phyloP scores from a whole-genome alignment of 2,888 invertebrate species.

The Pocota personata region DNA sequence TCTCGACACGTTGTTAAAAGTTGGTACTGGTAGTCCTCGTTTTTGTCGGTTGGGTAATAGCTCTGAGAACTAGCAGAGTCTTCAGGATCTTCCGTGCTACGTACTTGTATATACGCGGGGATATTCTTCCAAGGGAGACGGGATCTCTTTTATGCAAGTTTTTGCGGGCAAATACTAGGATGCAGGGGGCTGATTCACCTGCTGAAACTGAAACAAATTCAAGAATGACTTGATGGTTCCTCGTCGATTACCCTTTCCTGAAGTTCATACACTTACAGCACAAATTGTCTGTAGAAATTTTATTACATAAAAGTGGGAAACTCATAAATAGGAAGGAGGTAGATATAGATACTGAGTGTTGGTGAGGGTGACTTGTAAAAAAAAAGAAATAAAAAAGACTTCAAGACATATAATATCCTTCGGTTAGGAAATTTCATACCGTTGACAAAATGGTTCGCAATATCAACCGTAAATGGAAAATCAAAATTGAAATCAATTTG shows the following conservation, averaged over 20 bases:
- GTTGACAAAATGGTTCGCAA: slow-evolving; percentile 66
- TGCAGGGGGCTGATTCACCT: slow-evolving; percentile 5
- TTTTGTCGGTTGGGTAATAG: neutral
- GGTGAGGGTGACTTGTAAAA: neutral
- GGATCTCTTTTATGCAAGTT: slow-evolving; percentile 31
- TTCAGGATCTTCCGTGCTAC: neutral
- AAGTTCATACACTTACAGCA: slow-evolving; percentile 3
- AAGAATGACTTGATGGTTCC: slow-evolving; percentile 21
- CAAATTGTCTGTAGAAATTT: slow-evolving; percentile 63
- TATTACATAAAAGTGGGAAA: slow-evolving; percentile 53
- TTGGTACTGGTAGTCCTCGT: neutral
- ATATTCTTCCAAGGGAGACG: slow-evolving; percentile 10
- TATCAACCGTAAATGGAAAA: slow-evolving; percentile 68
- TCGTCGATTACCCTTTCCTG: slow-evolving; percentile 61
- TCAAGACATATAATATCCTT: slow-evolving; percentile 29
- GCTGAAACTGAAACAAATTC: neutral
- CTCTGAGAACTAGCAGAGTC: neutral
- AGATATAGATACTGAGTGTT: neutral
- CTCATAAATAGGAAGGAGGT: slow-evolving; percentile 40
- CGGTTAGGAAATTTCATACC: slow-evolving; percentile 50
- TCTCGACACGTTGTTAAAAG: slow-evolving; percentile 60
- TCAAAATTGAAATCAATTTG: slow-evolving; percentile 73
- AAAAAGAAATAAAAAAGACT: slow-evolving; percentile 5
- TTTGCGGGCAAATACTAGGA: neutral
- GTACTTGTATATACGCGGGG: slow-evolving; percentile 2